Conservation (phyloP, 2,113 vertebrate species). For the Sinocyclocheilus grahami region DNA sequence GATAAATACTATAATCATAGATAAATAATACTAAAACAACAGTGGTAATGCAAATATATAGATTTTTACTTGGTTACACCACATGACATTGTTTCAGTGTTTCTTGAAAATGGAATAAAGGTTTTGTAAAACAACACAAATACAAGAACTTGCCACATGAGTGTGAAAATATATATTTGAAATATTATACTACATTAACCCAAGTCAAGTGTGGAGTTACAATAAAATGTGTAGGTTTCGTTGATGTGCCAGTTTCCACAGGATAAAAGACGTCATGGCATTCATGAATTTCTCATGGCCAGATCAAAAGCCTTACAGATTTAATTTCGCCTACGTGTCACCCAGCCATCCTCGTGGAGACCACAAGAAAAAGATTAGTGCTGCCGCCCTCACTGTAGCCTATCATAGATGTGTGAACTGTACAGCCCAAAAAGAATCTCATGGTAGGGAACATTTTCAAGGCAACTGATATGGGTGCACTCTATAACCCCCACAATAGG, state of each 20-base stretch:
- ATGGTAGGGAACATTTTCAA: constrained; percentile 37
- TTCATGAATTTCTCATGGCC: constrained; percentile 46
- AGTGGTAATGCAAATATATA: neutral
- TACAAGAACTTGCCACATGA: neutral
- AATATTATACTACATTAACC: too few relatives aligned
- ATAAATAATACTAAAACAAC: neutral
- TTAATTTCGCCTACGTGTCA: constrained; percentile 38
- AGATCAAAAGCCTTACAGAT: constrained; percentile 37
- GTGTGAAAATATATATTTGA: neutral
- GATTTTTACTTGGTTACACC: neutral
- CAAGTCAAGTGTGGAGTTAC: neutral
- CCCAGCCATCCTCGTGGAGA: constrained; percentile 64
- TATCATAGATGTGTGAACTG: constrained; percentile 20
- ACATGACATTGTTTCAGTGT: neutral
- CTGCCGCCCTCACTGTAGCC: constrained; percentile 31
- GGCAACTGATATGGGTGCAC: constrained; percentile 23
- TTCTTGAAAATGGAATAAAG: neutral
- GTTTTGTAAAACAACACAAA: neutral
- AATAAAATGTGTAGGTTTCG: neutral
- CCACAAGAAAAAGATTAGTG: constrained; percentile 75
- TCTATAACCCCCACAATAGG: neutral
- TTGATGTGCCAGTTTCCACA: neutral
- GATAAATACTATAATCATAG: neutral
- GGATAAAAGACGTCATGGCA: neutral
- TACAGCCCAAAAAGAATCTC: constrained; percentile 14